Evolutionary conservation across 2,888 invertebrate species (phyloP).

Genomic region (Drosophila planitibia): DNA sequence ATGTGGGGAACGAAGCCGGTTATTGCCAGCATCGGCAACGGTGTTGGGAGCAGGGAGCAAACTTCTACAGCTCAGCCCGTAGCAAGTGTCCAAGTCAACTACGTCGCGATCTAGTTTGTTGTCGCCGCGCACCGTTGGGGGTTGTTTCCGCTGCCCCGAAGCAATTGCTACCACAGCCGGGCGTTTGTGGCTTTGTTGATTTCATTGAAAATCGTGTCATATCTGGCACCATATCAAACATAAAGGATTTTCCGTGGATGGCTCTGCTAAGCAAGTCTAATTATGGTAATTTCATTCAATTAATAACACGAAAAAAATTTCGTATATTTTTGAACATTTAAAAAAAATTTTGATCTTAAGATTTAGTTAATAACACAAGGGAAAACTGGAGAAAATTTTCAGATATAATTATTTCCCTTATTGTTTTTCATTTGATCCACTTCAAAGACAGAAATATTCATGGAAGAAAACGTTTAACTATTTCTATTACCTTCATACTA

Average conservation of each 20-base stretch:
- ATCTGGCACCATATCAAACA: constrained; percentile 30
- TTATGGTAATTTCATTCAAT: constrained; percentile 34
- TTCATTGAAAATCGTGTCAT: constrained; percentile 20
- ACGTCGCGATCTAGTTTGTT: constrained; percentile 33
- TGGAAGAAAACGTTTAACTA: background rate
- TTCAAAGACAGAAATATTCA: background rate
- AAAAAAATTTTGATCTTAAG: background rate
- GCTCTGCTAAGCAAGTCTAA: constrained; percentile 39
- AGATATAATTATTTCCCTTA: background rate
- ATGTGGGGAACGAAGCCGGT: constrained; percentile 13
- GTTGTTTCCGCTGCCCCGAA: background rate
- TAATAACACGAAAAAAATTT: background rate
- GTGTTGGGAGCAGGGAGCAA: constrained; percentile 31
- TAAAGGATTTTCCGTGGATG: constrained; percentile 62
- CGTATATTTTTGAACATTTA: background rate
- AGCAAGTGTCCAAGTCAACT: constrained; percentile 19
- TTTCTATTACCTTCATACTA: background rate
- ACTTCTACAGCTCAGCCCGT: background rate
- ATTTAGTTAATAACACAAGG: background rate
- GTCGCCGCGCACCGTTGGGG: background rate
- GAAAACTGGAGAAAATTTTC: background rate
- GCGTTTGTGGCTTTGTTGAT: constrained; percentile 21
- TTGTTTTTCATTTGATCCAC: background rate
- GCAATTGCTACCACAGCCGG: constrained; percentile 13
- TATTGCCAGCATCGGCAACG: constrained; percentile 24